Base-by-base conservation (phyloP, 2,888 invertebrate genomes). In the Trichogramma dendrolimi region DNA sequence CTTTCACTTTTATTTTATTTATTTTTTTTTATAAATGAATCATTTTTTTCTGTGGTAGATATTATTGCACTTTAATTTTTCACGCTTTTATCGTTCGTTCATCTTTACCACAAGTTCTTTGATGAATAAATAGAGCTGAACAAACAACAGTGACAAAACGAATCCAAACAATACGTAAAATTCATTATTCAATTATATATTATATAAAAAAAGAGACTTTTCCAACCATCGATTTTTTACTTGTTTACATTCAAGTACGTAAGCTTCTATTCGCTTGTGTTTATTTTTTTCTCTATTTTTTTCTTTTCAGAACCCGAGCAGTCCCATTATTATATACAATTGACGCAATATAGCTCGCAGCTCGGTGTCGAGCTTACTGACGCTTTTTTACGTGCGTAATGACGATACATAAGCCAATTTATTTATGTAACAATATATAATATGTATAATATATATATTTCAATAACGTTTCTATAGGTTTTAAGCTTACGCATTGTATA, bases 291-390 rank as follows among this genome's bases (percentile, higher is more conserved):
- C 54, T 42, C 44, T 38, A 6, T 14, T 11, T n/a, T 5, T 68
- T 67, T 70, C 70, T 69, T 69, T 73, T 76, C 74, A 68, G 71
- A 73, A 75, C 72, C 73, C 74, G 76, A 76, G 71, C 75, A 71
- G 70, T 67, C 72, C 70, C 14, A 14, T 6, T 52, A 70, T 71
- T 77, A 77, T 77, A 72, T 77, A 77, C 77, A 75, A 66, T 72
- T 72, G 71, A 69, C 55, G 66, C 67, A 68, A 61, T 62, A 58
- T 68, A 72, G 71, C 75, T 74, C 72, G 75, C 71, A 73, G 71
- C 72, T 72, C 71, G 69, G 72, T 71, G 63, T 70, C 69, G 27
- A 27, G 27, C 27, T 27, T 27, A 27, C 27, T 27, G 27, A 71
- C 69, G 73, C 71, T 68, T 70, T 61, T 60, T 66, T 57, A 14